Evolutionary conservation across 2,797 vertebrate genomes (phyloP).

Genomic region (Okamejei kenojei): DNA sequence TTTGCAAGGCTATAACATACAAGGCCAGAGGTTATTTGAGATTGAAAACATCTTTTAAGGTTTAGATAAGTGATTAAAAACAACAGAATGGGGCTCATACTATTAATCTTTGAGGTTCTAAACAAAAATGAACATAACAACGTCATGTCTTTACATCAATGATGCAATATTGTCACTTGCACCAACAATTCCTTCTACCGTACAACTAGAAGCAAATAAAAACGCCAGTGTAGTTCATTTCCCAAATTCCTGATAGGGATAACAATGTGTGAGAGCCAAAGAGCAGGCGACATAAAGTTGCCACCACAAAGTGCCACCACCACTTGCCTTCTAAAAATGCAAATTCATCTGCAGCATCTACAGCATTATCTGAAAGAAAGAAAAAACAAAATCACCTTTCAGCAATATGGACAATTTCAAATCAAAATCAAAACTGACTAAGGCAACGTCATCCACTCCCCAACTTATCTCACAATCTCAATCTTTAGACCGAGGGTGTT

Average conservation of each 20-base stretch:
- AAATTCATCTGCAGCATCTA: slow-evolving; percentile 91
- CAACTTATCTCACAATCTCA: slow-evolving; percentile 15
- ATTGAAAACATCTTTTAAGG: background rate
- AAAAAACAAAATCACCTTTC: background rate
- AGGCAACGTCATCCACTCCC: too few relatives aligned
- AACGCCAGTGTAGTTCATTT: background rate
- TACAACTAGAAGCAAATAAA: background rate
- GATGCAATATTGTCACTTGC: background rate
- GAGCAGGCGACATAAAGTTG: background rate
- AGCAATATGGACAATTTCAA: slow-evolving; percentile 38
- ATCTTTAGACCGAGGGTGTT: too few relatives aligned
- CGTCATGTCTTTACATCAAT: background rate
- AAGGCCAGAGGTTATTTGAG: background rate
- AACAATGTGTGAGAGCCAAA: background rate
- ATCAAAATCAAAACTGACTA: background rate
- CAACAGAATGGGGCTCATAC: background rate
- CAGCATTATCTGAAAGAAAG: slow-evolving; percentile 76
- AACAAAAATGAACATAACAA: background rate
- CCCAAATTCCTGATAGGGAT: background rate
- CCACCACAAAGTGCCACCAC: background rate
- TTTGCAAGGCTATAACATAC: background rate
- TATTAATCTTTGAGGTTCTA: background rate
- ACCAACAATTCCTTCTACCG: background rate
- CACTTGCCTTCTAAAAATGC: slow-evolving; percentile 92
- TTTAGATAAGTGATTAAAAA: background rate